phyloP scores from a whole-genome alignment of 2,113 vertebrate genomes.

The Antechinus stuartii region DNA sequence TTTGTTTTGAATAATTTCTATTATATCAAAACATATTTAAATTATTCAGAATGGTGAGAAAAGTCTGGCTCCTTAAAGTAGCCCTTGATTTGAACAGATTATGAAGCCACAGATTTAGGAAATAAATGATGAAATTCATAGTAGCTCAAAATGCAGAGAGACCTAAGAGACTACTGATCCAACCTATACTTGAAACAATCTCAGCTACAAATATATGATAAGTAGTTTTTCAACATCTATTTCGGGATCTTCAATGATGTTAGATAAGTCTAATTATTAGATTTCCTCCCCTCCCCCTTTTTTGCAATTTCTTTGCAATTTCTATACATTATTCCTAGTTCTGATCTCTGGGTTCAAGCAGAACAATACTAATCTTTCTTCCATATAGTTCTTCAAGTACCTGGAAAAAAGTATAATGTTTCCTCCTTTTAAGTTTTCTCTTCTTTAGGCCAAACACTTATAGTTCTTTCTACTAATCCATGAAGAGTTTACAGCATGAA shows the following conservation, averaged over 20 bases:
- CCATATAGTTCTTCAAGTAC: background rate
- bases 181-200: background rate
- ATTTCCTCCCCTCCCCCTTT: background rate
- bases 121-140: background rate
- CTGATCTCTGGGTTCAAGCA: background rate
- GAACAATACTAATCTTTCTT: background rate
- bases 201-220: background rate
- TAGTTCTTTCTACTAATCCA: background rate
- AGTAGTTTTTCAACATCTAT: background rate
- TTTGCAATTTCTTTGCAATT: background rate
- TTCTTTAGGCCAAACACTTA: background rate
- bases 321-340: background rate
- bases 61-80: background rate
- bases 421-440: background rate
- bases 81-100: background rate
- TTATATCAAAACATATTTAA: background rate
- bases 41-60: background rate
- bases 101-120: background rate
- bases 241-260: background rate
- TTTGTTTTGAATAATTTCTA: background rate
- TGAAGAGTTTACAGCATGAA: background rate
- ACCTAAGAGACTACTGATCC: background rate
- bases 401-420: background rate
- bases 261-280: background rate
- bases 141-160: background rate